Conservation (phyloP, 2,888 invertebrate species). For the Cordilura impudica region DNA sequence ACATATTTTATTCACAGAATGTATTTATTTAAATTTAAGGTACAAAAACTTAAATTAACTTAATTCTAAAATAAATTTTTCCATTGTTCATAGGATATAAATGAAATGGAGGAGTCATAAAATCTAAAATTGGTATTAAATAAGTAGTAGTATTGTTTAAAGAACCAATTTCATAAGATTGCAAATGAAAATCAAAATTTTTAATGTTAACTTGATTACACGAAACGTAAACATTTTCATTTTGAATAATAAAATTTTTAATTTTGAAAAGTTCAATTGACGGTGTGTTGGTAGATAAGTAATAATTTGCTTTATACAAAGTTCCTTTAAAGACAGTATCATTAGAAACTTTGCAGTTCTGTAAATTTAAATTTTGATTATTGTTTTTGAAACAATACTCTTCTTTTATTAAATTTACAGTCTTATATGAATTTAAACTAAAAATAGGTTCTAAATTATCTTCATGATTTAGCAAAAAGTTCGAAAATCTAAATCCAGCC, state of each 20-base stretch:
- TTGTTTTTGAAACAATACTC: slow-evolving; percentile 23
- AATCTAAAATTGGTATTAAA: no score
- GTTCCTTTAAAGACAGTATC: no score
- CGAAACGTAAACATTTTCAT: slow-evolving; percentile 29
- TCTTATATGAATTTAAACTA: slow-evolving; percentile 3
- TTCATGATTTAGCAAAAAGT: slow-evolving; percentile 23
- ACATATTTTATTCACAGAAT: no score
- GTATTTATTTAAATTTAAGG: no score
- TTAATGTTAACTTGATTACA: no score
- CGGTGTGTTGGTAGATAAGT: no score
- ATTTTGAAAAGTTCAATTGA: slow-evolving; percentile 23
- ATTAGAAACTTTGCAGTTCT: slow-evolving; percentile 15
- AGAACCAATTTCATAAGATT: no score
- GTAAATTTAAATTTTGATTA: slow-evolving; percentile 22
- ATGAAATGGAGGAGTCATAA: no score
- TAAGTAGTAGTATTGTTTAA: no score
- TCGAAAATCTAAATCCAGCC: slow-evolving; percentile 42
- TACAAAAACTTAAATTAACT: slow-evolving; percentile 11
- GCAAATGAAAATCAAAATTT: no score
- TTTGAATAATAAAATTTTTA: slow-evolving; percentile 24
- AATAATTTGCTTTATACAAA: no score
- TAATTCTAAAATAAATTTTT: slow-evolving; percentile 23
- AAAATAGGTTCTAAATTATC: slow-evolving; percentile 19
- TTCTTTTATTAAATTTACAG: slow-evolving; percentile 20
- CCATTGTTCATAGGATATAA: no score